Evolutionary conservation across 2,113 vertebrate genomes (phyloP).

Genomic region (Hirundichthys speculiger): DNA sequence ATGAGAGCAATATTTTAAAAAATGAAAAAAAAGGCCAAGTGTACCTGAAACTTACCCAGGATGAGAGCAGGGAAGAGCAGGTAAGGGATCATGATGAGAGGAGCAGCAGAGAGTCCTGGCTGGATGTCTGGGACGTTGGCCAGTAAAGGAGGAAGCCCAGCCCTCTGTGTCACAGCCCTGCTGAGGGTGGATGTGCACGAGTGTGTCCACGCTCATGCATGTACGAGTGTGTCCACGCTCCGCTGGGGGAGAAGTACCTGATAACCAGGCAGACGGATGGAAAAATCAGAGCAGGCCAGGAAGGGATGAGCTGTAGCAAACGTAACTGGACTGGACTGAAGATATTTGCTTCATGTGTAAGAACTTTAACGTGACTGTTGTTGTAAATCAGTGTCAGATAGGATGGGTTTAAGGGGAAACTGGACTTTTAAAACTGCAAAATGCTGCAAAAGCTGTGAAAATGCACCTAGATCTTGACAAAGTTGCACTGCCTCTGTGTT

Average conservation of each 20-base stretch:
- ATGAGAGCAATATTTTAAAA: no score
- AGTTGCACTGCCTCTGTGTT: not conserved
- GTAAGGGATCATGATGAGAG: slow-evolving; percentile 43
- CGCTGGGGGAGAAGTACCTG: not conserved
- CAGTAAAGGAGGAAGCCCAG: slow-evolving; percentile 35
- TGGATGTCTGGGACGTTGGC: slow-evolving; percentile 3
- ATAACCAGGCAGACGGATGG: not conserved
- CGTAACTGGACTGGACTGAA: no score
- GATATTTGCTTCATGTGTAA: no score
- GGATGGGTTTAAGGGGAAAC: no score
- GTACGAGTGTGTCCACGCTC: not conserved
- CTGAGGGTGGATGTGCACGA: not conserved
- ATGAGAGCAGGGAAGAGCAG: slow-evolving; percentile 33
- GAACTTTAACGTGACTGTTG: no score
- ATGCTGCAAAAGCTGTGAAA: no score
- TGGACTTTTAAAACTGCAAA: no score
- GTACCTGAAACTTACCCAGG: slow-evolving; percentile 39
- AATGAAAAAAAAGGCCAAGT: not conserved
- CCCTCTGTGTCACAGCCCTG: slow-evolving; percentile 45
- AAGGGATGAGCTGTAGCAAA: not conserved
- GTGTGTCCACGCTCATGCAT: not conserved
- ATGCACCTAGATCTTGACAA: not conserved
- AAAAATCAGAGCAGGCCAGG: not conserved
- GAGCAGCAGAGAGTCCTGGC: not conserved
- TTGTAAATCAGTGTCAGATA: no score